Percentiles rank a stretch among this genome's conserved stretches.
These are phyloP conservation scores for Acleris sparsana DNA, from an alignment of 2,888 invertebrate species.

Conservation along the genomic window DNA sequence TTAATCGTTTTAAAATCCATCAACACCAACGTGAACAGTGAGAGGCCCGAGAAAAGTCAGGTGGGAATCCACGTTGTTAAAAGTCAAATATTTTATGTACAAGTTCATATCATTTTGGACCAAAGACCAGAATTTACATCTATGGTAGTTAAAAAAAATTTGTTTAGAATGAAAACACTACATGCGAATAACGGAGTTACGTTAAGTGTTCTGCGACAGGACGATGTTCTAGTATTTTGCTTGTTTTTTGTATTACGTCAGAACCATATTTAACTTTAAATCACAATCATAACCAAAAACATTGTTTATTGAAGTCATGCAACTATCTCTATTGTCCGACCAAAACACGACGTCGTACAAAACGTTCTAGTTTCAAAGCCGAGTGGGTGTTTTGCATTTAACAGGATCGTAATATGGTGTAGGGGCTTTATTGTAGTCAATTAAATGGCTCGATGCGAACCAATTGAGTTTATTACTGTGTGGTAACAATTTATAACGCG, in stretches of 20 bases:
- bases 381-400: conserved; percentile 4
- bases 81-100: no score
- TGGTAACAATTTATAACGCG: conserved; percentile 43
- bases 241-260: no score
- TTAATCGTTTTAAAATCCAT: no score
- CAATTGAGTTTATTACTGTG: conserved; percentile 71
- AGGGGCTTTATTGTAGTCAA: conserved; percentile 64
- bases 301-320: conserved; percentile 46
- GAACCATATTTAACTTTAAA: conserved; percentile 1
- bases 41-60: no score
- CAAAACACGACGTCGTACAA: conserved; percentile 38
- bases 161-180: no score
- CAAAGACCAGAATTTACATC: no score
- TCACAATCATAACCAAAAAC: conserved; percentile 38
- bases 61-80: no score
- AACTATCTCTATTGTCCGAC: conserved; percentile 38
- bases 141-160: no score
- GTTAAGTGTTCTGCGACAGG: no score
- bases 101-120: no score
- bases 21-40: neutral
- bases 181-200: no score
- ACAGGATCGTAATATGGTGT: conserved; percentile 41
- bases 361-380: neutral
- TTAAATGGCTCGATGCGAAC: conserved; percentile 65
- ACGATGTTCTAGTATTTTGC: no score